Evolutionary conservation across 2,888 invertebrate genomes (phyloP), one percentile per base, ranked within the genome.

Genomic region (Scaptomyza cyrtandrae): DNA sequence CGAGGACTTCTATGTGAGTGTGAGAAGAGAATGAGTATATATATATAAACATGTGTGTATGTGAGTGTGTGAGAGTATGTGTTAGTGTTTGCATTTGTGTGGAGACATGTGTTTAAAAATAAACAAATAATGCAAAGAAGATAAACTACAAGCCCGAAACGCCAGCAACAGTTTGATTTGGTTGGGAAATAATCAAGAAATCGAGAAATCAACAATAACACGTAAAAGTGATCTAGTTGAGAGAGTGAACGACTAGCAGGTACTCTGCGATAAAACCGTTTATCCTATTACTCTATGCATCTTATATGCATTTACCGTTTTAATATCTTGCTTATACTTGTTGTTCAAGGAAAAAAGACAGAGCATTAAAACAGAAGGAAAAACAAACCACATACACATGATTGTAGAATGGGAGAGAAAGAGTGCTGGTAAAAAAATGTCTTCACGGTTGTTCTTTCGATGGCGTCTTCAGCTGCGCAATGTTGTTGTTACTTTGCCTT

Each of bases 41-140:
- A 1, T n/a, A 2, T n/a, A 13, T 31, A 1, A 10, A 2, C 11
- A 29, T 6, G 24, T 11, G 35, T 24, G 3, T 24, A 7, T 16
- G 43, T 4, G 16, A 9, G 44, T 11, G 24, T 5, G 46, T 35
- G n/a, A n/a, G n/a, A n/a, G 13, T 35, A 10, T 29, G 67, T 7
- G 41, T 37, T 43, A 45, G 29, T 24, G 24, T 24, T 29, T 29
- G 29, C 29, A 29, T 29, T 7, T 29, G 29, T 29, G 63, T 64
- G 33, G 52, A 66, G 74, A 78, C 78, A 75, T 81, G 61, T 78
- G 87, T 78, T 81, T 83, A 83, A 84, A 83, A 83, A 83, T 83
- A 83, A 86, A 83, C 87, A 83, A 86, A 83, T 73, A 80, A 68
- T 71, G 78, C 62, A 56, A 58, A 58, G 57, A 58, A 77, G 78